Conservation (phyloP, 2,113 vertebrate genomes). For the Promerops cafer region DNA sequence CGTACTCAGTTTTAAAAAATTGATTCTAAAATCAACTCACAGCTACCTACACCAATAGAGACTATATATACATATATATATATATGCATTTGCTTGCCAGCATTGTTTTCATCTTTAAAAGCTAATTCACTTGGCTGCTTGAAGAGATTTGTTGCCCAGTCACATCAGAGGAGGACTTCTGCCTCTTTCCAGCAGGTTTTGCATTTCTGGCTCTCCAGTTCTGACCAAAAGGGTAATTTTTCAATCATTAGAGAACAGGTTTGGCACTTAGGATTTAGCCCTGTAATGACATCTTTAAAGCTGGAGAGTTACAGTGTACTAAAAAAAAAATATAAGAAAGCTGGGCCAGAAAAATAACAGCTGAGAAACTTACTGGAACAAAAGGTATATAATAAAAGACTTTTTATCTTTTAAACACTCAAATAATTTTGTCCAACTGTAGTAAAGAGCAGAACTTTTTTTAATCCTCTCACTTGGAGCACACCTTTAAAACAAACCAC, state of each 20-base stretch:
- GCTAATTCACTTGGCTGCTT: background rate
- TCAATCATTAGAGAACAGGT: background rate
- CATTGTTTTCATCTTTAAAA: background rate
- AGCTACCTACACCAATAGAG: background rate
- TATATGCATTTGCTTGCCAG: background rate
- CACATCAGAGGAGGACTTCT: background rate
- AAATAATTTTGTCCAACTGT: background rate
- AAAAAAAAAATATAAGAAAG: background rate
- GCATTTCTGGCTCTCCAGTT: background rate
- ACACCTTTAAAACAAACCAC: conserved; percentile 55
- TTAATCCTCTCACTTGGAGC: background rate
- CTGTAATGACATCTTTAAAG: background rate
- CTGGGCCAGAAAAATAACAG: background rate
- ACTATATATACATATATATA: no score
- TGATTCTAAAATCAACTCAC: background rate
- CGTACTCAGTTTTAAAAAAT: background rate
- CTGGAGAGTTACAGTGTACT: background rate
- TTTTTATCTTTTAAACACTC: conserved; percentile 37
- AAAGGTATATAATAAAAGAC: background rate
- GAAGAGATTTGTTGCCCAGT: background rate
- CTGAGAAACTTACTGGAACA: background rate
- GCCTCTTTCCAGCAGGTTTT: background rate
- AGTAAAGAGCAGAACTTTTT: background rate
- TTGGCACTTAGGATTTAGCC: background rate
- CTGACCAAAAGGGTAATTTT: background rate